These are phyloP conservation scores for Chaetodon trifasciatus DNA, from an alignment of 2,797 vertebrate genomes.

Conservation along the genomic window DNA sequence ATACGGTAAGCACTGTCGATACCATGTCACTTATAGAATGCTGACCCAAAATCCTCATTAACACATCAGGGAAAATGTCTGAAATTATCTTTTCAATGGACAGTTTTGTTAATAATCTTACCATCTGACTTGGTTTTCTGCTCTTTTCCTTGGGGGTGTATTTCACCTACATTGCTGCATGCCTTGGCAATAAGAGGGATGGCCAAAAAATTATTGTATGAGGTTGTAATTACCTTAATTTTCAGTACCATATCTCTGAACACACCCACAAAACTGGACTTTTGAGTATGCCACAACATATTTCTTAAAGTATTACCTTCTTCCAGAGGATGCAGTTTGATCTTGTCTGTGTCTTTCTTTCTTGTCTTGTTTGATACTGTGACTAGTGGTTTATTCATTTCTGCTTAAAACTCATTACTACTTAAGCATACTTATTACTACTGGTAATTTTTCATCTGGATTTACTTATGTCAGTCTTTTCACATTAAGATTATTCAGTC, in stretches of 20 bases:
- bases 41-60: constrained; percentile 22
- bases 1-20: constrained; percentile 61
- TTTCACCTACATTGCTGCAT: neutral
- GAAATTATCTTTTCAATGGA: neutral
- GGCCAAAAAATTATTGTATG: neutral
- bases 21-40: constrained; percentile 33
- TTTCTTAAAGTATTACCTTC: neutral
- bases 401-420: too few relatives aligned
- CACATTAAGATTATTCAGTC: too few relatives aligned
- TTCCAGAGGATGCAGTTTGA: too few relatives aligned
- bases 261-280: neutral
- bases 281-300: neutral
- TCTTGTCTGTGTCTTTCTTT: too few relatives aligned
- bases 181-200: neutral
- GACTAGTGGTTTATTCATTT: too few relatives aligned
- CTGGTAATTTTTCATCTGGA: too few relatives aligned
- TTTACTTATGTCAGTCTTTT: too few relatives aligned
- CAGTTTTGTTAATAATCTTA: neutral
- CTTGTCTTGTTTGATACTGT: too few relatives aligned
- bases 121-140: too few relatives aligned
- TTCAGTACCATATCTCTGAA: too few relatives aligned
- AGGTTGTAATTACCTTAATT: neutral
- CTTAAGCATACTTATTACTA: too few relatives aligned
- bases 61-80: constrained; percentile 8
- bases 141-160: neutral